Evolutionary conservation across 53 echinoderm and acorn worm genomes (phyloP).

Genomic region (Pentamera pediparva): DNA sequence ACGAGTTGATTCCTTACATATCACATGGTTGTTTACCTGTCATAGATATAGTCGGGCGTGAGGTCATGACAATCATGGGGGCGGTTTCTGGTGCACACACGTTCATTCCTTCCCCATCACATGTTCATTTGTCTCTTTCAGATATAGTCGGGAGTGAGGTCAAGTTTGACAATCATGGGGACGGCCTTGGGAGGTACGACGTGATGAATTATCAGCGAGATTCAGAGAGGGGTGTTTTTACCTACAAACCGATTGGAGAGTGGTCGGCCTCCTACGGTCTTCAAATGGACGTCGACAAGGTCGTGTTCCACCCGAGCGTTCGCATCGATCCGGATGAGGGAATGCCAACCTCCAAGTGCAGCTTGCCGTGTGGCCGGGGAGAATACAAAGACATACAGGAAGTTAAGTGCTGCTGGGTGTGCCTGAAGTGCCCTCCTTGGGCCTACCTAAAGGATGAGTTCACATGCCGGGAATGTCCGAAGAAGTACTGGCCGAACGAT

Average conservation of each 20-base stretch:
- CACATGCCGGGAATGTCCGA: slow-evolving; percentile 61
- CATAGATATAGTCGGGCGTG: too few relatives aligned
- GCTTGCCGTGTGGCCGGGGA: slow-evolving; percentile 71
- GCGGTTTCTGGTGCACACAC: too few relatives aligned
- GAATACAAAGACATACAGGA: slow-evolving; percentile 78
- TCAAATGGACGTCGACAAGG: slow-evolving; percentile 27
- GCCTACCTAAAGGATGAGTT: slow-evolving; percentile 82
- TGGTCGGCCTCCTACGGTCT: slow-evolving; percentile 54
- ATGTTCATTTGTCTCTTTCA: slow-evolving; percentile 22
- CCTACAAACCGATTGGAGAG: slow-evolving; percentile 68
- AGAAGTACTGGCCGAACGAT: slow-evolving; percentile 64
- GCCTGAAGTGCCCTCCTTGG: slow-evolving; percentile 60
- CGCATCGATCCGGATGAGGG: not conserved
- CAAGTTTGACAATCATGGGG: slow-evolving; percentile 78
- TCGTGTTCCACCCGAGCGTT: slow-evolving; percentile 65
- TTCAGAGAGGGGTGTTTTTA: slow-evolving; percentile 36
- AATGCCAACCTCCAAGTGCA: slow-evolving; percentile 77
- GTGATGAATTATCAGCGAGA: slow-evolving; percentile 76
- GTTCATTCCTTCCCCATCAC: too few relatives aligned
- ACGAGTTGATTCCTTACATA: too few relatives aligned
- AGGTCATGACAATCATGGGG: too few relatives aligned
- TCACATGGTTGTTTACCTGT: too few relatives aligned
- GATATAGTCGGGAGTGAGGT: slow-evolving; percentile 72
- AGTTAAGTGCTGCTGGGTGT: slow-evolving; percentile 94
- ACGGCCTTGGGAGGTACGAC: slow-evolving; percentile 93